Conservation (phyloP, 2,113 vertebrate species). For the Poecilia latipinna region DNA sequence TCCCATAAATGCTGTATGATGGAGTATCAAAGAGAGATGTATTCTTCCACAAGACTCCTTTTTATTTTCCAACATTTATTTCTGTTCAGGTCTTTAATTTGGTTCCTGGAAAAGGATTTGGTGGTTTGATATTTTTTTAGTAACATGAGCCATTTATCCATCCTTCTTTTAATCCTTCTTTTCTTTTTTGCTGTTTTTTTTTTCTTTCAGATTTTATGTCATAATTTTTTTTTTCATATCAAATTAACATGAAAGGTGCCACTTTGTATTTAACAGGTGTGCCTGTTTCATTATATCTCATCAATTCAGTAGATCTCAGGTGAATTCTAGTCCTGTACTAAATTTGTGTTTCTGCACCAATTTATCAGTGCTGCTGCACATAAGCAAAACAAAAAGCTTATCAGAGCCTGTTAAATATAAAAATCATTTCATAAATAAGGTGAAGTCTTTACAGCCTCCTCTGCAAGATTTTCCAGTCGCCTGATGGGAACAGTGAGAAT, state of each 20-base stretch:
- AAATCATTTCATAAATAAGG: not conserved
- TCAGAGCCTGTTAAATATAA: not conserved
- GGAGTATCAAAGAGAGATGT: constrained; percentile 8
- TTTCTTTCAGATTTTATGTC: constrained; percentile 12
- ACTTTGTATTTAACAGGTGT: not conserved
- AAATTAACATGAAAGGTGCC: not conserved
- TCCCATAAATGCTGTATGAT: constrained; percentile 44
- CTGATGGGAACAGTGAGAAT: too few species aligned
- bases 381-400: constrained; percentile 1
- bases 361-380: not conserved
- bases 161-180: constrained; percentile 8
- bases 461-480: not conserved
- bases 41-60: constrained; percentile 32
- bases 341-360: constrained; percentile 6
- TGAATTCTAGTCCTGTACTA: constrained; percentile 22
- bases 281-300: constrained; percentile 17
- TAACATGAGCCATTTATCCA: not conserved
- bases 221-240: constrained; percentile 7
- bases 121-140: constrained; percentile 29
- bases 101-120: constrained; percentile 9
- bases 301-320: constrained; percentile 11
- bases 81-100: constrained; percentile 36
- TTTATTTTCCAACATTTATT: constrained; percentile 12
- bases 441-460: not conserved
- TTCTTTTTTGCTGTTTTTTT: constrained; percentile 2